These are phyloP conservation scores for Drosophila meridionalis DNA, from an alignment of 2,888 invertebrate genomes.

Conservation along the genomic window DNA sequence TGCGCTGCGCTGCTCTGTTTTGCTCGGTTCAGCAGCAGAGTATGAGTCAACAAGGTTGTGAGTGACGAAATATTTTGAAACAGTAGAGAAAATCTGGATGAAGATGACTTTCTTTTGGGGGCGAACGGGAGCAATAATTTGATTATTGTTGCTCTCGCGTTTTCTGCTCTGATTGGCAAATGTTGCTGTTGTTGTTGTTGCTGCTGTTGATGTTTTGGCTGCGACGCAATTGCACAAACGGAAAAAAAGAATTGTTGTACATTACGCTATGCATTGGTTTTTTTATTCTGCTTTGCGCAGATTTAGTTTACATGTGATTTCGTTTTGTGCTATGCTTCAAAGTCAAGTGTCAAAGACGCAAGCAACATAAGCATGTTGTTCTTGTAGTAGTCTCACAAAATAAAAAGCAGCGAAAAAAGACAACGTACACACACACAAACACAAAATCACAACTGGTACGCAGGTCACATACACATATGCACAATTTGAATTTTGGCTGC, in stretches of 20 bases:
- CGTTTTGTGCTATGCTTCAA: constrained; percentile 62
- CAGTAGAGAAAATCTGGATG: constrained; percentile 40
- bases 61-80: constrained; percentile 39
- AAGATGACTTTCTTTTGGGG: constrained; percentile 27
- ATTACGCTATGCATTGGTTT: constrained; percentile 49
- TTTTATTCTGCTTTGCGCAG: constrained; percentile 52
- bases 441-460: constrained; percentile 38
- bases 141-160: constrained; percentile 39
- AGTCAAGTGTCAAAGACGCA: constrained; percentile 81
- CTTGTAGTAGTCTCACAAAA: constrained; percentile 44
- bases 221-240: constrained; percentile 73
- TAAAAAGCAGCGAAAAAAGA: constrained; percentile 60
- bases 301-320: constrained; percentile 54
- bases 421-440: constrained; percentile 40
- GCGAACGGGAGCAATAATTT: constrained; percentile 19
- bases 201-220: constrained; percentile 51
- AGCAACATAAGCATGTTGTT: constrained; percentile 42
- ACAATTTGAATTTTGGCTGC: constrained; percentile 75
- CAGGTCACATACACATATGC: constrained; percentile 51
- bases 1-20: constrained; percentile 13
- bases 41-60: constrained; percentile 72
- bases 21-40: constrained; percentile 34
- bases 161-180: constrained; percentile 51
- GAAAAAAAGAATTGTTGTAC: constrained; percentile 46
- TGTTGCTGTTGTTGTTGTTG: constrained; percentile 34